Base-by-base conservation (phyloP, 2,797 vertebrate genomes). In the Cirrhinus mrigala region DNA sequence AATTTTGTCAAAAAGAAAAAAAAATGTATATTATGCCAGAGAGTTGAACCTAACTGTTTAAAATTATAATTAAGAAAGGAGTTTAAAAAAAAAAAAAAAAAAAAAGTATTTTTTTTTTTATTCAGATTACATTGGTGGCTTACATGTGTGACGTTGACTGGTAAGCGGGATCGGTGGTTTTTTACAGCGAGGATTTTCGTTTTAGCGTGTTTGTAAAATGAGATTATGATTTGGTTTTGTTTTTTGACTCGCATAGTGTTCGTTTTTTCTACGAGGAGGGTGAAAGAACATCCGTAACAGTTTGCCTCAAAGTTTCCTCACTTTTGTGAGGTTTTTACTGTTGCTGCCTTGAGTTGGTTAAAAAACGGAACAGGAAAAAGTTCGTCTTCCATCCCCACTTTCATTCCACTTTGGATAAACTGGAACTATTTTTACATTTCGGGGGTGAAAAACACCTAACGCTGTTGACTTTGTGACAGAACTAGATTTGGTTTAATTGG, bases 351-450 rank as follows among this genome's bases (percentile, higher is more conserved):
- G 40, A 78, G 44, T 71, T 74, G 18, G 64, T 27, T 46, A 75
- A 83, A 83, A 62, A 82, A 71, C 70, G 83, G 79, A 89, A 85
- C 54, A 60, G 66, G 66, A 84, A 71, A 33, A 58, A n/a, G 37
- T 88, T 87, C 78, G 88, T 90, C 90, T 91, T 90, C 89, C 89
- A 90, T 87, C 27, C 27, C 58, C 78, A 80, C 79, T n/a, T 82
- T 85, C 54, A 60, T 84, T 88, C 85, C 76, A 85, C 68, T 16
- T 71, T 70, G 52, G 77, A 66, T 71, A 58, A 88, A 88, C 77
- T 85, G 85, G 84, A 89, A 79, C 40, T 76, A 24, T 68, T 77
- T 82, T 86, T 64, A 56, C 52, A 0, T 27, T 60, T 14, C 10
- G 8, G 22, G n/a, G 24, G 44, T 37, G 20, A 15, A 15, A 60